Evolutionary conservation across 1,140 invertebrate genomes (phyloP), one percentile per base, ranked within the genome.

Genomic region (Drosophila rufa): DNA sequence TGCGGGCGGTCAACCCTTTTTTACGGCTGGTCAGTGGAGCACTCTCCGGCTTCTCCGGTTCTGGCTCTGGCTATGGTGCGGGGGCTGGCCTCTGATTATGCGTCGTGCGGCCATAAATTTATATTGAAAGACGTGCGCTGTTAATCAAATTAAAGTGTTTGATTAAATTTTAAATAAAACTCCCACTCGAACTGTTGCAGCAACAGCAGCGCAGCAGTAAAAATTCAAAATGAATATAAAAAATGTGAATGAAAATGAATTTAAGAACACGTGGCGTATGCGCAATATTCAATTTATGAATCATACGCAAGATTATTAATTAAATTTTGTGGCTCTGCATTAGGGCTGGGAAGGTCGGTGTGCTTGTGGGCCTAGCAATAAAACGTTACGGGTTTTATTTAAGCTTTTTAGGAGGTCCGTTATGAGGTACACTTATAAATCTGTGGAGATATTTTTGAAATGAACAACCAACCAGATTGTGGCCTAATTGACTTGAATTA

Each of bases 91-190:
- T 76, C 85, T 89, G 85, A 89, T 89, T 89, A 89, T 89, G 84
- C 84, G 81, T 75, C 75, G 75, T 71, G 55, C 66, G 78, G 85
- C 81, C 65, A 90, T 90, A 90, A 90, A 90, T 90, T 90, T 90
- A 90, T 90, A 90, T 90, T 85, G 85, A 85, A 90, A 85, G 85
- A 90, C 85, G 85, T 90, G 85, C 79, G 86, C 55, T 90, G 85
- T 90, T 90, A 90, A 90, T 90, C 85, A 90, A 90, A 90, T 90
- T 90, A 90, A 89, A 89, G 85, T 81, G 81, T 90, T 85, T 90
- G 85, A 89, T 89, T 90, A 90, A 89, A 89, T 89, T 89, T 87
- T 75, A 90, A 86, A 86, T 59, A 85, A 62, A 78, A 66, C 67
- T 68, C 45, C 12, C 30, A 36, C 17, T 50, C 30, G 47, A 46